A percentile compares a stretch with the other conserved stretches of the same genome.
Evolutionary conservation across 2,888 invertebrate species (phyloP).

Genomic region (Griposia aprilina): DNA sequence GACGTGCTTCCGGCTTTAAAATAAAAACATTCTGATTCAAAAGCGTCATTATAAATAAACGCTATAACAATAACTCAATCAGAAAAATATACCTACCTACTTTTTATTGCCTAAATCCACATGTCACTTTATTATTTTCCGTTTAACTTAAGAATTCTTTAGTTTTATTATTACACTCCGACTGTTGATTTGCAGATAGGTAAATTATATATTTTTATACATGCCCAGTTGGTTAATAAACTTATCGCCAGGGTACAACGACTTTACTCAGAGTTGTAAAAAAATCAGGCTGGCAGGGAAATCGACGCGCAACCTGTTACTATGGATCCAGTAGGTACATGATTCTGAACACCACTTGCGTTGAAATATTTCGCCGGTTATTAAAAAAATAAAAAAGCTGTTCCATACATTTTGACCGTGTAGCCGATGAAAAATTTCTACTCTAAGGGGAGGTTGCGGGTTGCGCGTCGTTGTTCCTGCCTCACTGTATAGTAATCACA

Average conservation of each 20-base stretch:
- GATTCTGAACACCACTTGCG: neutral
- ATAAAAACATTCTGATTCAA: constrained; percentile 1
- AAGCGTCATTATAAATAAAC: constrained; percentile 10
- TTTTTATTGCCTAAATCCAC: constrained; percentile 13
- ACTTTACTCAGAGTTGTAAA: neutral
- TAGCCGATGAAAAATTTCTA: neutral
- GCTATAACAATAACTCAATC: neutral
- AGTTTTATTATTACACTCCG: neutral
- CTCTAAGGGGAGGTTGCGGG: neutral
- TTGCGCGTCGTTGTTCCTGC: neutral
- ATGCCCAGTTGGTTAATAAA: constrained; percentile 5
- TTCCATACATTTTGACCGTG: neutral
- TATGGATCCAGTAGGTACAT: neutral
- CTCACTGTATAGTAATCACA: neutral
- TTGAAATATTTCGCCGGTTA: neutral
- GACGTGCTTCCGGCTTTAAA: neutral
- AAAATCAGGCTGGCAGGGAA: neutral
- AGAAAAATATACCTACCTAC: constrained; percentile 9
- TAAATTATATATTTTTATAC: neutral
- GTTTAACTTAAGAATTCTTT: constrained; percentile 2
- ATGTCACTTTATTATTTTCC: constrained; percentile 11
- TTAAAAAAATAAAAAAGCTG: neutral
- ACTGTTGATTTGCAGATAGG: neutral
- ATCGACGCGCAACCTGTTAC: neutral
- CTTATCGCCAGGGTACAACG: neutral